Base-by-base conservation (phyloP, 2,888 invertebrate genomes). In the Chrysomela aeneicollis region DNA sequence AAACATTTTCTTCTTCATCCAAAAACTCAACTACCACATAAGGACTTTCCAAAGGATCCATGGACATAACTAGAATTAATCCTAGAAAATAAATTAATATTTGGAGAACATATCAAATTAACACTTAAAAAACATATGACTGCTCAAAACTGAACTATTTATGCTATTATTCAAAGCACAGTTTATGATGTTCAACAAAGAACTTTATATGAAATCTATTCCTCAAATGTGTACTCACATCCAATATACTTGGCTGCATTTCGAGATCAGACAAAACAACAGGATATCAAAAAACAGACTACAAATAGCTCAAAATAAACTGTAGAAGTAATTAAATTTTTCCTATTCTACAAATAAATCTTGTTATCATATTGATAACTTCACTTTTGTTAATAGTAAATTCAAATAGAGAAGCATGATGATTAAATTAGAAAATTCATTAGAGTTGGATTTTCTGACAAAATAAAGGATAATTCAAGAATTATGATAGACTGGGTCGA, bases 291-390 rank as follows among this genome's bases (percentile, higher is more conserved):
- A 10, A 10, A 37, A 37, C 4, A 37, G 37, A 37, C 37, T 37
- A 37, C 37, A 37, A 37, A 37, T 37, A 37, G 37, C 37, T 37
- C 37, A 37, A 37, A 37, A 37, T 37, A 37, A 37, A 37, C 37
- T 37, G 37, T 3, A 37, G 15, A 37, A 37, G 37, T 37, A 37
- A 37, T 37, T 37, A 37, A 37, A 37, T 37, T 37, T 37, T 37
- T 37, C 37, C 37, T 37, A 37, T 37, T 15, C 37, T 37, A 37
- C 37, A 37, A 37, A 37, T 15, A 37, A 10, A 37, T 37, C 37
- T 2, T 2, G 12, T 37, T 37, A n/a, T 2, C 37, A 37, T 37
- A 10, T 37, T 3, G 15, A 37, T 10, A 37, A n/a, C 37, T 37
- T 37, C 37, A 15, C 37, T 37, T 37, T 37, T 37, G 37, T 37